A percentile compares a stretch with the other conserved stretches of the same genome.
Evolutionary conservation across 2,113 vertebrate species (phyloP).

Genomic region (Leptocoma aspasia): DNA sequence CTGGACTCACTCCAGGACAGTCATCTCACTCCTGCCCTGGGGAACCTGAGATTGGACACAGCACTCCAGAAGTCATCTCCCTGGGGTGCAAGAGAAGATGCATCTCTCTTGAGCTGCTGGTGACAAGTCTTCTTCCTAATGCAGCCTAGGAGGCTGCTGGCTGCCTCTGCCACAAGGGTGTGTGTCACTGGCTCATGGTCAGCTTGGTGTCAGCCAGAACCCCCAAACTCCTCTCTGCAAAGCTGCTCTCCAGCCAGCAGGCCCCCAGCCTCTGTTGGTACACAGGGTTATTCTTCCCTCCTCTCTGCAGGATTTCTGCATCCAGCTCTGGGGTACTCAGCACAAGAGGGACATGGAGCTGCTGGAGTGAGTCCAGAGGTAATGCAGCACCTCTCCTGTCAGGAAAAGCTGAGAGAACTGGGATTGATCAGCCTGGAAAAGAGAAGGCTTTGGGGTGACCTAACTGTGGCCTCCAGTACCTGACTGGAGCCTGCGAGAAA

Average conservation of each 20-base stretch:
- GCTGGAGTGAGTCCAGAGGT: not conserved
- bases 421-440: not conserved
- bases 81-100: not conserved
- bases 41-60: not conserved
- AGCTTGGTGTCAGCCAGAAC: not conserved
- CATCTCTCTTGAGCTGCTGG: not conserved
- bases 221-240: not conserved
- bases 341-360: not conserved
- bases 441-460: not conserved
- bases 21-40: not conserved
- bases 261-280: too few relatives aligned
- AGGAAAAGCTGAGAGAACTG: not conserved
- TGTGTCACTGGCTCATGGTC: not conserved
- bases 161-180: not conserved
- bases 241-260: not conserved
- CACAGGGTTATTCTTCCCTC: not conserved
- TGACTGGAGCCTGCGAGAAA: not conserved
- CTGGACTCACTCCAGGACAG: not conserved
- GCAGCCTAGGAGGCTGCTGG: not conserved
- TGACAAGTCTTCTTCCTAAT: not conserved
- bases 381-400: not conserved
- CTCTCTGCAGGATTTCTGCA: not conserved
- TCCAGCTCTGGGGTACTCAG: not conserved
- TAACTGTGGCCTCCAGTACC: not conserved
- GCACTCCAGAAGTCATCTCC: not conserved